Base-by-base conservation (phyloP, 2,797 vertebrate species). In the Oryzias dopingdopingensis region DNA sequence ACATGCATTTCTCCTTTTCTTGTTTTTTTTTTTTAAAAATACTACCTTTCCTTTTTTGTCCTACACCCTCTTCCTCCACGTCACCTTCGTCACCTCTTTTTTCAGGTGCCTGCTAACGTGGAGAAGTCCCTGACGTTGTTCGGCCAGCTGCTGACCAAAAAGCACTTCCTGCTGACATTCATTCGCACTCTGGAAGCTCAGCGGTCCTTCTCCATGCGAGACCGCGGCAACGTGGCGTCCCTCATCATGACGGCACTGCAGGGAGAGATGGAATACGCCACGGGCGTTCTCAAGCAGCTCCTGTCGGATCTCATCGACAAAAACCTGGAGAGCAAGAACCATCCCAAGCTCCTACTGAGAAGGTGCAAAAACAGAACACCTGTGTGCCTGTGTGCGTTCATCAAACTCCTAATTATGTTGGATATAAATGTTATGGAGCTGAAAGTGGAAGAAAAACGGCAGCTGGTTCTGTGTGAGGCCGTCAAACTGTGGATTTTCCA, bases 291-390 rank as follows among this genome's bases (percentile, higher is more conserved):
- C 61, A 98, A 99, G 65, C 96, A 99, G 87, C 94, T 99, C 53
- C 93, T 99, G 20, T 95, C 96, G 0, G 96, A 99, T 87, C 95
- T 99, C 53, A 99, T 99, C 0, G 96, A 99, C 89, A 99, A 98
- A 89, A 99, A 99, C 85, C 88, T 99, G 81, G 96, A 98, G 84
- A 99, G 96, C 93, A 98, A 98, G 88, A 98, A 99, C 86, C 97
- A 98, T 73, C 97, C 97, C 4, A 99, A 99, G 77, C 93, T 99
- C 69, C 87, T 99, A 32, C 90, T 98, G 53, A 86, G 97, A 8
- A 93, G 96, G 97, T 98, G 83, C 52, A 84, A 42, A 58, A 57
- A 6, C 4, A n/a, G 48, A 52, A 22, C 26, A 4, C 13, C 1
- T 60, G 32, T 17, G 43, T 37, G 5, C 13, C 1, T 60, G 20